Evolutionary conservation across 2,113 vertebrate genomes (phyloP).

Genomic region (Actinemys pallida): DNA sequence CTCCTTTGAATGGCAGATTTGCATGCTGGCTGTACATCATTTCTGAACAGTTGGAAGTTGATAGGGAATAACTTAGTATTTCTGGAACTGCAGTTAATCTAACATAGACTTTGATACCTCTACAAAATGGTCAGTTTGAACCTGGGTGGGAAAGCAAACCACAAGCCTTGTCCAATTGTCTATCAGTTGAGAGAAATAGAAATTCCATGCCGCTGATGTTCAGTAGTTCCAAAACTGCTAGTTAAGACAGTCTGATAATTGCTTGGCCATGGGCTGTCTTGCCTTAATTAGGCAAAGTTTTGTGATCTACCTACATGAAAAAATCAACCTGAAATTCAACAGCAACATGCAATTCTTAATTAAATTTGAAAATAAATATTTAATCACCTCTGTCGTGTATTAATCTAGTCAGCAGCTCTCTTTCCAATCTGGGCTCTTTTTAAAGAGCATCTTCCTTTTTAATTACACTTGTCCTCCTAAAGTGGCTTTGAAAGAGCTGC

Average conservation of each 20-base stretch:
- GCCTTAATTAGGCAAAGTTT: neutral
- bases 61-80: neutral
- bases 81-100: neutral
- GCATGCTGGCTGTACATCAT: neutral
- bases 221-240: neutral
- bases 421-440: neutral
- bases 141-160: neutral
- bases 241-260: neutral
- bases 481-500: neutral
- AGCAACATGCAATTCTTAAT: neutral
- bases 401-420: neutral
- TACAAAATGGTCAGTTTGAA: neutral
- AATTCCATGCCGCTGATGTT: neutral
- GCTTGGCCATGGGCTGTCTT: neutral
- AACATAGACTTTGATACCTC: neutral
- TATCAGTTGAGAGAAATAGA: neutral
- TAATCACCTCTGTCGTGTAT: neutral
- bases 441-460: neutral
- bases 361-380: neutral
- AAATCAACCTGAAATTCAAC: neutral
- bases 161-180: neutral
- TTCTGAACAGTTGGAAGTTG: neutral
- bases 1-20: neutral
- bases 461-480: constrained; percentile 3
- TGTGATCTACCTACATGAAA: neutral